A percentile compares a stretch with the other conserved stretches of the same genome.
Conservation (phyloP, 2,888 invertebrate genomes). For the Microplitis manilae region DNA sequence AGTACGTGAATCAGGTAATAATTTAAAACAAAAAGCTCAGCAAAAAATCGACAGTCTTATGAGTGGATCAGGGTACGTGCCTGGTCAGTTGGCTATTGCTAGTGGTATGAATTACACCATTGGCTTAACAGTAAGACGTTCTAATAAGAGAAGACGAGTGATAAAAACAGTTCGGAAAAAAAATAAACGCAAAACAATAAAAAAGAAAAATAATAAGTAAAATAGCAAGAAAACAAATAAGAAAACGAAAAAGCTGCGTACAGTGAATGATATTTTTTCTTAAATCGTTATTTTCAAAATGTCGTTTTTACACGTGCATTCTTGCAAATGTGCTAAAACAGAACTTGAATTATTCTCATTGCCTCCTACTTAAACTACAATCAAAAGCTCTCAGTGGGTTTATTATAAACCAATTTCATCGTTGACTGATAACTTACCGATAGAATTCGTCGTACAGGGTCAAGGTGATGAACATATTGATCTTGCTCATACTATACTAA, state of each 20-base stretch:
- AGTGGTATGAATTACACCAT: not conserved
- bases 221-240: not conserved
- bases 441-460: too few relatives aligned
- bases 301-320: constrained; percentile 5
- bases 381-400: constrained; percentile 16
- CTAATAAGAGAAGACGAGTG: too few relatives aligned
- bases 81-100: not conserved
- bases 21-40: too few relatives aligned
- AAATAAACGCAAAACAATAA: not conserved
- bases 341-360: constrained; percentile 31
- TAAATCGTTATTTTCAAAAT: not conserved
- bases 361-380: constrained; percentile 32
- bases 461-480: too few relatives aligned
- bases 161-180: not conserved
- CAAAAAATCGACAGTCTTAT: not conserved
- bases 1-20: too few relatives aligned
- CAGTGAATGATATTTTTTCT: not conserved
- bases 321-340: constrained; percentile 32
- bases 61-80: not conserved
- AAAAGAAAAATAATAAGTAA: constrained; percentile 30
- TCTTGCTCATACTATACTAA: too few relatives aligned
- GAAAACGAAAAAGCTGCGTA: not conserved
- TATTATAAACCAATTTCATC: too few relatives aligned
- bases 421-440: too few relatives aligned
- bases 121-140: too few relatives aligned